Base-by-base conservation (phyloP, 2,888 invertebrate genomes). In the Dendrolimus houi region DNA sequence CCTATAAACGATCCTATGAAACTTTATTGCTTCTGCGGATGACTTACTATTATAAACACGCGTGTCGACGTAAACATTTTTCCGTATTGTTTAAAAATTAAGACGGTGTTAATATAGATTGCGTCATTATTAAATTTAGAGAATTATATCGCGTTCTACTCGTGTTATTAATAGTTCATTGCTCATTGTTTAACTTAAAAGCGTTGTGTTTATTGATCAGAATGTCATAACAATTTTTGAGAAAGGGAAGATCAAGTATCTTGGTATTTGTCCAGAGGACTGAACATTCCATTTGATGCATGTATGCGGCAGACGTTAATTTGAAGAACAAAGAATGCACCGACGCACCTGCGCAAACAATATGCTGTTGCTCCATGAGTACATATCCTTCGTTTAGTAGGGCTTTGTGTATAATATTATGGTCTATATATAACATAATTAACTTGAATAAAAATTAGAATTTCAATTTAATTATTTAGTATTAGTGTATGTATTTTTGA, bases 311-410 rank as follows among this genome's bases (percentile, higher is more conserved):
- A 64, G 76, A 77, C 79, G 87, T 81, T 89, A 89, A 90, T 88
- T 85, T 78, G 63, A 71, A 84, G 85, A 87, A 85, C 87, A 87
- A 89, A 87, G 87, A 79, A 70, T 75, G 76, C 74, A 71, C 70
- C 69, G 67, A 62, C 71, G 79, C 90, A 89, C 87, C 87, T 88
- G 88, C 79, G 75, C 84, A 86, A 87, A 89, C 85, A 87, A 71
- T 71, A 69, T 63, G 74, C 76, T 79, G 78, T 78, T 77, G 78
- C 77, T 77, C 72, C 78, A 78, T 82, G 82, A 83, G 78, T 73
- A 70, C 71, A 63, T 64, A 69, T 69, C 64, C 65, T 67, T 62
- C 63, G 64, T 66, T 64, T 62, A 72, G 74, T 62, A 72, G 74
- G 77, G 79, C 29, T 29, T 29, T 29, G 29, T 29, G 6, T 29